These are phyloP conservation scores for Melanerpes aurifrons DNA, from an alignment of 2,113 vertebrate species.

Conservation along the genomic window DNA sequence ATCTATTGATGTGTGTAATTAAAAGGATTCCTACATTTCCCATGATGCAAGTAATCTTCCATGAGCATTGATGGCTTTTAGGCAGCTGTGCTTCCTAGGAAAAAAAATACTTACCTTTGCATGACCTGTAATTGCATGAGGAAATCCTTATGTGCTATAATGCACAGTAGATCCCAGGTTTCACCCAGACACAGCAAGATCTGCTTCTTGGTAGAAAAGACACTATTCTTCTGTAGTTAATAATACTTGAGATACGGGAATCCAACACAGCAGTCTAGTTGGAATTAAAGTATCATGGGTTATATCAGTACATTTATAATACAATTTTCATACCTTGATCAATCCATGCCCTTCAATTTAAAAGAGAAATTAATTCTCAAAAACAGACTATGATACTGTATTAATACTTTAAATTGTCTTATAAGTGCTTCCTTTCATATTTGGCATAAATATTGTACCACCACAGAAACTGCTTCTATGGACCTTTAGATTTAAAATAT, in stretches of 20 bases:
- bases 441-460: conserved; percentile 69
- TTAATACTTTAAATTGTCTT: conserved; percentile 75
- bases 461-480: conserved; percentile 75
- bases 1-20: not conserved
- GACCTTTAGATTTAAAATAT: conserved; percentile 82
- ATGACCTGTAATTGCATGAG: not conserved
- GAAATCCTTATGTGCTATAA: not conserved
- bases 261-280: not conserved
- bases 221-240: not conserved
- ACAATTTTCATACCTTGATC: conserved; percentile 70
- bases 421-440: conserved; percentile 75
- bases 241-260: not conserved
- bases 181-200: not conserved
- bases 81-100: not conserved
- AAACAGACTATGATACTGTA: conserved; percentile 57
- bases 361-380: conserved; percentile 75
- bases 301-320: conserved; percentile 65
- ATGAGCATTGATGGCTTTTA: not conserved
- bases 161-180: not conserved
- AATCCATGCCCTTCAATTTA: conserved; percentile 72
- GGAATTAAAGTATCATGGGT: conserved; percentile 45
- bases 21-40: not conserved
- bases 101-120: not conserved
- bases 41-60: not conserved
- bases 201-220: not conserved